Conservation (phyloP, 2,797 vertebrate species). For the Okamejei kenojei region DNA sequence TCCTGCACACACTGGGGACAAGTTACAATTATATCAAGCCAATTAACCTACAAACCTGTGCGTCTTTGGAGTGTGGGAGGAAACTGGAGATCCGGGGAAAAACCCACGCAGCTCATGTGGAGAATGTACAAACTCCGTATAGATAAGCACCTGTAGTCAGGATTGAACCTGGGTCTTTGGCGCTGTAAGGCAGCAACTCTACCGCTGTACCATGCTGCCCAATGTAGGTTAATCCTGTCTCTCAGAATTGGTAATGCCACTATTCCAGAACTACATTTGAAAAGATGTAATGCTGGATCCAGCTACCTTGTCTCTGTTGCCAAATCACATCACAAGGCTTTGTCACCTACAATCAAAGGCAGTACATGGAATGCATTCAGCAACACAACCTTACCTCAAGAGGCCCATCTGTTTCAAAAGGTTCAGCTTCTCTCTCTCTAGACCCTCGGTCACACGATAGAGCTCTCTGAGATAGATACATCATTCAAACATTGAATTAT, state of each 20-base stretch:
- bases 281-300: background rate
- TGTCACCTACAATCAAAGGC: background rate
- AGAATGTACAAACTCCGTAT: too few relatives aligned
- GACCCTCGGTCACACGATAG: conserved; percentile 74
- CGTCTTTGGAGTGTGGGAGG: too few relatives aligned
- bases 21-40: too few relatives aligned
- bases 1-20: too few relatives aligned
- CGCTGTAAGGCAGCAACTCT: too few relatives aligned
- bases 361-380: background rate
- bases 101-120: too few relatives aligned
- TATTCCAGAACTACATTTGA: background rate
- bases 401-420: conserved; percentile 84
- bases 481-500: background rate
- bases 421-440: conserved; percentile 74
- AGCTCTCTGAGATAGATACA: conserved; percentile 65
- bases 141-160: too few relatives aligned
- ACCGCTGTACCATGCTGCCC: background rate
- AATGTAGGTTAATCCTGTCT: background rate
- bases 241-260: too few relatives aligned
- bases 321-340: background rate
- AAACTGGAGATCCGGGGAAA: too few relatives aligned
- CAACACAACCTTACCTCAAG: conserved; percentile 62
- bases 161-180: too few relatives aligned
- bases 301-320: background rate
- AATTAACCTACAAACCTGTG: too few relatives aligned